Conservation (phyloP, 2,113 vertebrate genomes). For the Pelodiscus sinensis region DNA sequence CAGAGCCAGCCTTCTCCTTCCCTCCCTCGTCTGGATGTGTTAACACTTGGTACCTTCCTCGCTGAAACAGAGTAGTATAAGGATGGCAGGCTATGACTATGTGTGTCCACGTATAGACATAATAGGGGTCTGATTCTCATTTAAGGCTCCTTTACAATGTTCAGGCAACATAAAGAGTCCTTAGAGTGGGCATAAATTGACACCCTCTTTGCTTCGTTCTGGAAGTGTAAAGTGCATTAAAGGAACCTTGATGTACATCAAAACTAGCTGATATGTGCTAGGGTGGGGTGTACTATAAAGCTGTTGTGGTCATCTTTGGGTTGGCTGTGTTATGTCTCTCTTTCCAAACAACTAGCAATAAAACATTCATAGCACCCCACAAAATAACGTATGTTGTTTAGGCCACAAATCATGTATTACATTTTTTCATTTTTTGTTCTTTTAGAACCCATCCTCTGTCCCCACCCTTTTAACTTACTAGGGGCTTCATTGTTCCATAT, state of each 20-base stretch:
- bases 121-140: neutral
- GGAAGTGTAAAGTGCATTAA: no score
- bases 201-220: neutral
- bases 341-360: slow-evolving; percentile 5
- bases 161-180: neutral
- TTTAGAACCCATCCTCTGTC: neutral
- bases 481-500: neutral
- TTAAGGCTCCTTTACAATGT: neutral
- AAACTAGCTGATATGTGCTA: neutral
- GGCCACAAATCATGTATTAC: neutral
- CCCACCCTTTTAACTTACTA: no score
- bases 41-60: neutral
- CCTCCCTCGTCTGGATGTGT: neutral
- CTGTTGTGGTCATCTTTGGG: slow-evolving; percentile 27
- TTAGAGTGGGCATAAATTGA: neutral
- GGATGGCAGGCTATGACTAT: neutral
- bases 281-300: neutral
- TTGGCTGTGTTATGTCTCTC: neutral
- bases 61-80: neutral
- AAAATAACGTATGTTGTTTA: neutral
- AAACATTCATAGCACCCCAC: accelerated
- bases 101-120: neutral
- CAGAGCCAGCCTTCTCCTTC: neutral
- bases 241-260: neutral
- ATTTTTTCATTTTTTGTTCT: neutral